These are phyloP conservation scores for Metacarcinus magister DNA, from an alignment of 2,888 invertebrate species.

Conservation along the genomic window DNA sequence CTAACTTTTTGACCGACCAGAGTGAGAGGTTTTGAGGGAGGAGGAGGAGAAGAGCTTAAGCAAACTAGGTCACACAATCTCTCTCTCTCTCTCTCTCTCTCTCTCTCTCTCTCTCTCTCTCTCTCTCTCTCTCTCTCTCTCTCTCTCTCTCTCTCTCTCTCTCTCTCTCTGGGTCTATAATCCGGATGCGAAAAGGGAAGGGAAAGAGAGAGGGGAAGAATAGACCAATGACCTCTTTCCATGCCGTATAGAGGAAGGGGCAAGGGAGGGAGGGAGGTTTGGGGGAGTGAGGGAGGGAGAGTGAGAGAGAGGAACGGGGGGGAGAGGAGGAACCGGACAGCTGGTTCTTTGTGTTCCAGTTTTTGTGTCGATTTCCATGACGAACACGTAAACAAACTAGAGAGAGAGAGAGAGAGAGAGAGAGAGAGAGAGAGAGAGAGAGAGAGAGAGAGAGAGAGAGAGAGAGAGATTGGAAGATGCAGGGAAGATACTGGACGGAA, in stretches of 20 bases:
- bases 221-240: neutral
- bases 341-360: conserved; percentile 14
- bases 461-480: conserved; percentile 53
- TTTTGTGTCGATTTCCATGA: conserved; percentile 35
- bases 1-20: neutral
- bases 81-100: conserved; percentile 33
- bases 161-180: neutral
- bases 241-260: neutral
- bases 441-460: conserved; percentile 69
- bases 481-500: neutral
- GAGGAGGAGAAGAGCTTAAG: neutral
- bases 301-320: neutral
- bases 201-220: neutral
- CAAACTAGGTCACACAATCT: conserved; percentile 31
- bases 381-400: conserved; percentile 3
- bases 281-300: neutral
- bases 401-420: conserved; percentile 70
- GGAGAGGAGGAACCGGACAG: neutral
- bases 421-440: conserved; percentile 75
- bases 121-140: conserved; percentile 45
- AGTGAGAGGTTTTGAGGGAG: neutral
- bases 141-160: conserved; percentile 17
- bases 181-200: neutral
- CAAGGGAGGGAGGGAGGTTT: neutral
- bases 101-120: conserved; percentile 43